phyloP scores from a whole-genome alignment of 2,888 invertebrate species.

The Pyrocoelia pectoralis region DNA sequence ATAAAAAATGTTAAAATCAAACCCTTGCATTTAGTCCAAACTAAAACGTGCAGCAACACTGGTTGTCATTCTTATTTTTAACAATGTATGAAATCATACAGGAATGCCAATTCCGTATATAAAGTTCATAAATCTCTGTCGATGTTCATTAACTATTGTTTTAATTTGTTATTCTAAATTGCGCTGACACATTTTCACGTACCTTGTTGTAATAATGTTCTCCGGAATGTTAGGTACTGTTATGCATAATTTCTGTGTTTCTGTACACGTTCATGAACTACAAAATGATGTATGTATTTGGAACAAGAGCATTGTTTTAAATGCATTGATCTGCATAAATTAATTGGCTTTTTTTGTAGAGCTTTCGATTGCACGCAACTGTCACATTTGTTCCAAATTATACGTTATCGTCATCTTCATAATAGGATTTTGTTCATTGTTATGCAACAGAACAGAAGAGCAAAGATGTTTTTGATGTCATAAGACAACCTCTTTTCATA shows the following conservation, averaged over 20 bases:
- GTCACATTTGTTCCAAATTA: too few relatives aligned
- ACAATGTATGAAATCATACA: too few relatives aligned
- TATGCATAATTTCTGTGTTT: conserved; percentile 35
- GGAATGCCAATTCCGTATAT: too few relatives aligned
- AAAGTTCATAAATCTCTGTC: background rate
- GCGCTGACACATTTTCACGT: conserved; percentile 13
- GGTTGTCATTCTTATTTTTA: too few relatives aligned
- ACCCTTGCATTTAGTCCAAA: too few relatives aligned
- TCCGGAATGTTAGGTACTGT: conserved; percentile 28
- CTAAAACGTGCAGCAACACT: too few relatives aligned
- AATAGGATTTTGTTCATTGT: too few relatives aligned
- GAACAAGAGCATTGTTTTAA: conserved; percentile 15
- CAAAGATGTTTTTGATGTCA: too few relatives aligned
- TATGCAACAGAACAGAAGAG: too few relatives aligned
- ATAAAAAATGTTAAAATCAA: background rate
- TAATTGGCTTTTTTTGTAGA: background rate
- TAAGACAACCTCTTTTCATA: too few relatives aligned
- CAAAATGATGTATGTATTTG: conserved; percentile 23
- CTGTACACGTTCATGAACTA: conserved; percentile 24
- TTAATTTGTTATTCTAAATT: conserved; percentile 6
- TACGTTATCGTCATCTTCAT: too few relatives aligned
- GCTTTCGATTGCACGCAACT: background rate
- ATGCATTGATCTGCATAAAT: background rate
- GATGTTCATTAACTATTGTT: background rate
- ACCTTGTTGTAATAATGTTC: background rate